Conservation (phyloP, 2,113 vertebrate species). For the Pyxicephalus adspersus region DNA sequence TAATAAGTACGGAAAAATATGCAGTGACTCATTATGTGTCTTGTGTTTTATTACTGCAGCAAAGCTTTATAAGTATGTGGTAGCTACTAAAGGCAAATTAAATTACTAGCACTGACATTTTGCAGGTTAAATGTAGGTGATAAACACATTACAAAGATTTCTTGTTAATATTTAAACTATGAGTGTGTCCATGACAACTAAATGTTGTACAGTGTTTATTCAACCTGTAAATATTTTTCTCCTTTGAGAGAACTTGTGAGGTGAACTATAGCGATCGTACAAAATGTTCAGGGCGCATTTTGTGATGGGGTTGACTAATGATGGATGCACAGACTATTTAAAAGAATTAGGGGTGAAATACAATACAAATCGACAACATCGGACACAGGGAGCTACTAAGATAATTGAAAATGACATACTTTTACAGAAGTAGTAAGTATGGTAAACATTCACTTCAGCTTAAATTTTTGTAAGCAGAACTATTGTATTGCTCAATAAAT, state of each 20-base stretch:
- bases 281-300: not conserved
- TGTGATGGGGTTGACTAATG: not conserved
- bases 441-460: conserved; percentile 7
- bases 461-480: not conserved
- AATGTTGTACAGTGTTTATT: not conserved
- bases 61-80: not conserved
- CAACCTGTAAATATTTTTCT: not conserved
- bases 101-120: conserved; percentile 26
- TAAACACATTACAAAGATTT: conserved; percentile 7
- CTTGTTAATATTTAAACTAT: conserved; percentile 7
- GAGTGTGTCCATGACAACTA: conserved; percentile 7
- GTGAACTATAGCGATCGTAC: not conserved
- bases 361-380: conserved; percentile 19
- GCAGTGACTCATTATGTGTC: not conserved
- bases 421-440: not conserved
- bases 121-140: not conserved
- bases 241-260: not conserved
- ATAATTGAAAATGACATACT: conserved; percentile 1
- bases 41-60: not conserved
- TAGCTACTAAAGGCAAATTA: not conserved
- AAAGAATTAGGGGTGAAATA: conserved; percentile 9
- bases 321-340: conserved; percentile 9
- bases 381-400: not conserved
- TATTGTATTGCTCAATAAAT: not conserved
- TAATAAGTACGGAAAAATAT: not conserved